Base-by-base conservation (phyloP, 2,113 vertebrate genomes). In the Paralichthys olivaceus region DNA sequence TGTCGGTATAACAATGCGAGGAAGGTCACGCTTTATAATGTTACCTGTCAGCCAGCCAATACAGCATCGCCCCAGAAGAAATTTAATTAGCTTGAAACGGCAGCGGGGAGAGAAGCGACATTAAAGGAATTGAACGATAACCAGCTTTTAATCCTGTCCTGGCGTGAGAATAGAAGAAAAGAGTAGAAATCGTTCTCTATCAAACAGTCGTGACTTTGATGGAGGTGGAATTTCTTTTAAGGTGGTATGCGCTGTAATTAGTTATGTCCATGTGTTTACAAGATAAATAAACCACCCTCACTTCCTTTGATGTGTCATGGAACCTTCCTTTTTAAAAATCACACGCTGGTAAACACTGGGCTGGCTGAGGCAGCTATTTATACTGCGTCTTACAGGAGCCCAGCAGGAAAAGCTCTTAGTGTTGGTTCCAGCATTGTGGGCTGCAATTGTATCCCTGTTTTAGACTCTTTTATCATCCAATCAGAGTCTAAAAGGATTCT, bases 121-220 rank as follows among this genome's bases (percentile, higher is more conserved):
- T 93, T 92, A 93, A 92, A 88, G 90, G 87, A 87, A 80, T 76
- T 81, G 84, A 89, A 90, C 62, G 85, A 90, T 92, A 90, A 91
- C 87, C 82, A 88, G 90, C 86, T 88, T 92, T 91, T 93, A 91
- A 93, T 93, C 90, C 84, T 6, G 49, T 87, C 84, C 81, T 90
- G 91, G 89, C 92, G 29, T 81, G 86, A 83, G 87, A 91, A 90
- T 74, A 90, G 76, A 91, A 85, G 87, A 81, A 88, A 81, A 75
- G 79, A 37, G 67, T 51, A 40, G 34, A 84, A 84, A 88, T 83
- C 71, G 20, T 84, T 86, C 68, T 75, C 65, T 77, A 87, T 92
- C 72, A 83, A 90, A 67, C 87, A 86, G 84, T 77, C 61, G 56
- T 87, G 89, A 91, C 90, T 88, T 87, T 90, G 89, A 92, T 82